These are phyloP conservation scores for Agraylea sexmaculata DNA, from an alignment of 1,140 invertebrate species.

Conservation along the genomic window DNA sequence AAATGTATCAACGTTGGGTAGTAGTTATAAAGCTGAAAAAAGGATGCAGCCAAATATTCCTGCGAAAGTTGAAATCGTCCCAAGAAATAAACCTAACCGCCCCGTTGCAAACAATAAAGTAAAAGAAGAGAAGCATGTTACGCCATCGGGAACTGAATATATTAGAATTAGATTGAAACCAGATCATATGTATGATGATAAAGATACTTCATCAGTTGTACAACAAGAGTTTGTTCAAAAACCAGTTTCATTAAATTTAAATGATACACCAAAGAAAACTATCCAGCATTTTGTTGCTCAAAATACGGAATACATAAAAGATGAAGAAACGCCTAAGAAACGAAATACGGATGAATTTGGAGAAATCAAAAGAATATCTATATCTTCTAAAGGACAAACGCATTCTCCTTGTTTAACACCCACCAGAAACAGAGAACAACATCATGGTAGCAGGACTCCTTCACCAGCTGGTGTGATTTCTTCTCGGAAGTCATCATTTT, in stretches of 20 bases:
- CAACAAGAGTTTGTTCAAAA: constrained; percentile 27
- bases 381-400: constrained; percentile 1
- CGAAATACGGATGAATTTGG: constrained; percentile 9
- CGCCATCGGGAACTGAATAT: constrained; percentile 39
- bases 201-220: constrained; percentile 24
- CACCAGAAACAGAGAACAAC: constrained; percentile 25
- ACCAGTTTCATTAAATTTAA: constrained; percentile 37
- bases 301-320: no score
- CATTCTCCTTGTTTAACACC: constrained; percentile 25
- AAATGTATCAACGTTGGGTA: constrained; percentile 17
- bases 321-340: no score
- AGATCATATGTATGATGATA: constrained; percentile 48
- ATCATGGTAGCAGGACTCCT: constrained; percentile 32
- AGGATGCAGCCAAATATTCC: constrained; percentile 1
- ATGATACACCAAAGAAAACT: constrained; percentile 21
- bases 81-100: constrained; percentile 8
- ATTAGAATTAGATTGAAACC: constrained; percentile 54
- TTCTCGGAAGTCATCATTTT: constrained; percentile 67
- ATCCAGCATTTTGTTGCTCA: constrained; percentile 22
- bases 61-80: neutral
- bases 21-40: constrained; percentile 19
- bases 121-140: constrained; percentile 23
- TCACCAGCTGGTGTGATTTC: constrained; percentile 40
- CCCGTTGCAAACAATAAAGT: constrained; percentile 10
- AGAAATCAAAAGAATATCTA: constrained; percentile 20